Base-by-base conservation (phyloP, 1,140 invertebrate genomes). In the Drosophila repletoides region DNA sequence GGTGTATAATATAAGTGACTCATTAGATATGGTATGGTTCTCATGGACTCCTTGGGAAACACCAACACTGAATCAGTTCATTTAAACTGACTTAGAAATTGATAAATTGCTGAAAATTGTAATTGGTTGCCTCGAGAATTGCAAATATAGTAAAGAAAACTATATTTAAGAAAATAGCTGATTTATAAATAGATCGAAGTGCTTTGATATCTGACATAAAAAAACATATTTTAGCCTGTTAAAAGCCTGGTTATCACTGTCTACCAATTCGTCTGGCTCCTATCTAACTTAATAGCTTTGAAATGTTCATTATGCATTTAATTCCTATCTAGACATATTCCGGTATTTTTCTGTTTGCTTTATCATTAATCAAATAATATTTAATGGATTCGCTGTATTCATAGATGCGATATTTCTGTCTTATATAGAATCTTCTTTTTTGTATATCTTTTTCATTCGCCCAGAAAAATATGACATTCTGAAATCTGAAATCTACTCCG, bases 21-120 rank as follows among this genome's bases (percentile, higher is more conserved):
- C 53, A 66, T 12, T 10, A 1, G n/a, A 6, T 1, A 3, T 12
- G 12, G 12, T 4, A 15, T n/a, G 10, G n/a, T 2, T 38, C 15
- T 7, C 40, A 12, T 5, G 5, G 2, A 1, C 34, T 43, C 26
- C 12, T 46, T 31, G 24, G 33, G 26, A 59, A 52, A 22, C 19
- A 19, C 14, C 43, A 9, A 6, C 9, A 24, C 19, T 66, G 63
- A 66, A 10, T 66, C 53, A 66, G 36, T 5, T 5, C 1, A n/a
- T 17, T 43, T 43, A 21, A 33, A 5, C 5, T 10, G 29, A 10
- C 29, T 15, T 24, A 38, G 12, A 22, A 34, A 12, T 17, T 60
- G 34, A 41, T 41, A 19, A 1, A 52, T 41, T 3, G n/a, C 3
- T 1, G 2, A 0, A 22, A n/a, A 2, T 14, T 1, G 6, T 34